Conservation (phyloP, 2,888 invertebrate species). For the Empis livida region DNA sequence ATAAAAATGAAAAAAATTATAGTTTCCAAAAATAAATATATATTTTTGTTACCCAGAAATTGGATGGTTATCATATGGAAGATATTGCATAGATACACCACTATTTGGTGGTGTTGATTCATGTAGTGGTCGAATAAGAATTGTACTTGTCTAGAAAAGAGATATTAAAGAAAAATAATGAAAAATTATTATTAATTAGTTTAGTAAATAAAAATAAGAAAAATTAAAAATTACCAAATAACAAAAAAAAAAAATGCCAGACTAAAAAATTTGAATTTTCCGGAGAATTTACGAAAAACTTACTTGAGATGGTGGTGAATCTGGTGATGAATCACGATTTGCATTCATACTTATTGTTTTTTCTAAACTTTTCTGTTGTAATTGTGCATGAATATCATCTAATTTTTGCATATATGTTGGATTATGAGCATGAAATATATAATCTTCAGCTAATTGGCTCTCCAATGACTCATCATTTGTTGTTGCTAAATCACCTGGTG, state of each 20-base stretch:
- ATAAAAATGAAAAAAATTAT: too few relatives aligned
- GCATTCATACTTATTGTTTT: constrained; percentile 9
- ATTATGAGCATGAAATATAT: constrained; percentile 23
- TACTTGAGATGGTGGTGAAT: constrained; percentile 36
- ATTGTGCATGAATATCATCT: constrained; percentile 8
- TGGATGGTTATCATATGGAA: constrained; percentile 21
- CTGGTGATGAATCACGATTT: constrained; percentile 30
- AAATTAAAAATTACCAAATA: not conserved
- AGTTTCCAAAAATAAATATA: too few relatives aligned
- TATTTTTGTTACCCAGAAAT: constrained; percentile 19
- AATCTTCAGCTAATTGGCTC: constrained; percentile 31
- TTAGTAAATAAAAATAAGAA: not conserved
- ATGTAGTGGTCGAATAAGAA: constrained; percentile 31
- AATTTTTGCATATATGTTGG: constrained; percentile 11
- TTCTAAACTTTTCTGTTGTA: constrained; percentile 10
- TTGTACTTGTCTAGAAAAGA: constrained; percentile 28
- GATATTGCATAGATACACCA: constrained; percentile 29
- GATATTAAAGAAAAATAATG: not conserved
- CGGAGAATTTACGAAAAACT: too few relatives aligned
- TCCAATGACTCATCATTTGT: constrained; percentile 30
- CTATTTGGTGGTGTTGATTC: constrained; percentile 31
- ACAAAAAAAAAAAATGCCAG: not conserved
- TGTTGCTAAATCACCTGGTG: constrained; percentile 19
- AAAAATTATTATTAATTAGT: not conserved
- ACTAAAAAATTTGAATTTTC: not conserved